Base-by-base conservation (phyloP, 2,888 invertebrate genomes). In the Mayetiola destructor region DNA sequence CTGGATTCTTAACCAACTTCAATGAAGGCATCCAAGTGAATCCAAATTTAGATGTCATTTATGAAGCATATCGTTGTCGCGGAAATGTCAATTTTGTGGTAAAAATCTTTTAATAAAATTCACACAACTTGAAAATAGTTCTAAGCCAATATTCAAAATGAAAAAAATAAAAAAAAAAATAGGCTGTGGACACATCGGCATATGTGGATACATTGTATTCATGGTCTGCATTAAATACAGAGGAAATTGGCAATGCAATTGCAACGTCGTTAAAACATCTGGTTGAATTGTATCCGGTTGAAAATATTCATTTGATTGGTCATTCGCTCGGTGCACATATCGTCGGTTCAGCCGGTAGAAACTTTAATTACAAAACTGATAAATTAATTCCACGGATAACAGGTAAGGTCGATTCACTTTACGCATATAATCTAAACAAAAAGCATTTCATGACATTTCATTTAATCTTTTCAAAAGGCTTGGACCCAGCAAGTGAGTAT, bases 41-140 rank as follows among this genome's bases (percentile, higher is more conserved):
- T 27, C 2, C 36, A 37, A 37, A 36, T 2, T 9, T 55, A 8
- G 37, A 55, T n/a, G 16, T 10, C 9, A 27, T 55, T 12, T 35
- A 21, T n/a, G 23, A 12, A 58, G 72, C 71, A 21, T 72, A 68
- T 57, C 64, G 62, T 21, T 69, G 69, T 54, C 67, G 72, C 18
- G 48, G 48, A 2, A 68, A 66, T 61, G 63, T 64, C 1, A 72
- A 72, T 60, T 71, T 72, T 64, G 66, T 72, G 63, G 69, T 72
- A 61, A 64, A 27, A 27, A 16, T 39, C 39, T 39, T 8, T 18
- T 10, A 12, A 23, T 4, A 8, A 16, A 5, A 10, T 39, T 39
- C 18, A 10, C 39, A 8, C 18, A 39, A 16, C 16, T n/a, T n/a
- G 3, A 10, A 39, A 16, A 16, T 6, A 36, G 4, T 18, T 9